Evolutionary conservation across 2,113 vertebrate genomes (phyloP).

Genomic region (Sander vitreus): DNA sequence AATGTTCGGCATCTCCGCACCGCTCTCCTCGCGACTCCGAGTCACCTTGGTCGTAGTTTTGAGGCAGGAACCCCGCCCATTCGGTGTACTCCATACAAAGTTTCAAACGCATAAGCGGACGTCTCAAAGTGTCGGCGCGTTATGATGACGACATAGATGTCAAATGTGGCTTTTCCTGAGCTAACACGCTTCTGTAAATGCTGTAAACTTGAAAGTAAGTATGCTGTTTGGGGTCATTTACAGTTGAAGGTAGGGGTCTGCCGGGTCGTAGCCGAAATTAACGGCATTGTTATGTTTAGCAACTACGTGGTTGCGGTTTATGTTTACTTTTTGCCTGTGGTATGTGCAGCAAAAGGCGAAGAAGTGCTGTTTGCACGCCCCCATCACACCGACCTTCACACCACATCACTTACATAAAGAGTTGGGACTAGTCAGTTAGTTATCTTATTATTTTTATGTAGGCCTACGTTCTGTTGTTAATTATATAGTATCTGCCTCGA

Average conservation of each 20-base stretch:
- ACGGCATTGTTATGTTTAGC: neutral
- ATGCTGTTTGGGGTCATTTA: neutral
- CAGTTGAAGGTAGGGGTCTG: rapidly evolving
- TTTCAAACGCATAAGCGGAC: constrained; percentile 1
- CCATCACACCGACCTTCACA: constrained; percentile 60
- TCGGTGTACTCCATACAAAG: rapidly evolving
- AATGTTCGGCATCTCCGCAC: rapidly evolving
- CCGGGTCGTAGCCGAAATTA: neutral
- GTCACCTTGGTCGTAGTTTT: rapidly evolving
- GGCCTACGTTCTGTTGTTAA: neutral
- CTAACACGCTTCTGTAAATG: constrained; percentile 29
- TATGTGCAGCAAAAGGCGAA: neutral
- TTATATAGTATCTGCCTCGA: neutral
- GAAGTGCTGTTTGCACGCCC: neutral
- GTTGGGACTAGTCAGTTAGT: neutral
- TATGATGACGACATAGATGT: constrained; percentile 48
- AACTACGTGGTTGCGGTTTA: neutral
- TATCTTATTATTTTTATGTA: too few species aligned
- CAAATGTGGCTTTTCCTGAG: constrained; percentile 1
- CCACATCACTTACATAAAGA: neutral
- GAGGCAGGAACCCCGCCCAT: neutral
- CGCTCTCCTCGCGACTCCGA: rapidly evolving
- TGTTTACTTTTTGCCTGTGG: neutral
- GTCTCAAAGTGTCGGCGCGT: neutral
- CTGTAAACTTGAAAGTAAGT: constrained; percentile 54